Evolutionary conservation across 2,888 invertebrate genomes (phyloP), one percentile per base, ranked within the genome.

Genomic region (Anorthoa munda): DNA sequence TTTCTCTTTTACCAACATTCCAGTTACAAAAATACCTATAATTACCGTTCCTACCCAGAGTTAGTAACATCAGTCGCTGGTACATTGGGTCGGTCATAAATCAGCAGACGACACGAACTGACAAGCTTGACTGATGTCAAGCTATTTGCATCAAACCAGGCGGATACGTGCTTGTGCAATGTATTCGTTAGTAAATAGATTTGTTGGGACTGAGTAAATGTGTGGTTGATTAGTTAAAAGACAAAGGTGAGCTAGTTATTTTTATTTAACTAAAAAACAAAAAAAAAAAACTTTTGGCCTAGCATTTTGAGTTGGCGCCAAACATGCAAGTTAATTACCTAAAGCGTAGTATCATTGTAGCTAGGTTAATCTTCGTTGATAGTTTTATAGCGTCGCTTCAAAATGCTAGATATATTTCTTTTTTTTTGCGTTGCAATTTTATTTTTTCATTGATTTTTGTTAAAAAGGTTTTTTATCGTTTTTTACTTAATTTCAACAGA

Each of bases 111-210:
- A 82, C 79, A 77, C 56, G 23, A 53, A 67, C 78, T 72, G 79
- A 78, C 79, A 78, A 51, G 39, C 2, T 45, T 81, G 80, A 83
- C 80, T 81, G 83, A 81, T 83, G 80, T 75, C 75, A 56, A 64
- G 80, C 79, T 81, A 81, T 81, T 83, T 81, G 81, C 83, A 83
- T 83, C 84, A 83, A 83, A 66, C 84, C 65, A 83, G 51, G 55
- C 74, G 84, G 74, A 73, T 79, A 79, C 82, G 79, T 66, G 78
- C 79, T 58, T 53, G 48, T 72, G 84, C 74, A 83, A 83, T 73
- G n/a, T 66, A 31, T 64, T 68, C 53, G 48, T 45, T 17, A 15
- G 50, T 78, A 63, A 71, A 83, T 79, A 82, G 17, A 70, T 77
- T 61, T 78, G 51, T 69, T 60, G 21, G 13, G 12, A 50, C n/a